Evolutionary conservation across 2,888 invertebrate genomes (phyloP).

Genomic region (Acrobasis suavella): DNA sequence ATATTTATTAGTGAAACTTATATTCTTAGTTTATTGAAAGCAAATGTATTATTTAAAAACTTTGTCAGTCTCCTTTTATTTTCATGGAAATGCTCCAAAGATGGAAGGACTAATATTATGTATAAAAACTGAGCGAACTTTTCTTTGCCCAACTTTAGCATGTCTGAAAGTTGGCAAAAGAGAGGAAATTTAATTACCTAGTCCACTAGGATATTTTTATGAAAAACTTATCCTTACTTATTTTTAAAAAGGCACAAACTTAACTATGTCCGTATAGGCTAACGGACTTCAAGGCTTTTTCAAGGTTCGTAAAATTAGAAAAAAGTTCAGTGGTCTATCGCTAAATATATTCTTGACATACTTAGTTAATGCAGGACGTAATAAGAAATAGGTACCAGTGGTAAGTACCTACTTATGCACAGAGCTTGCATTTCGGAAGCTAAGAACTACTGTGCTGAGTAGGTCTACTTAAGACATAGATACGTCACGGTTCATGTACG

Average conservation of each 20-base stretch:
- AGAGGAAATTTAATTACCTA: slow-evolving; percentile 38
- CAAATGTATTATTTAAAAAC: background rate
- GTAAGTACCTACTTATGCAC: no score
- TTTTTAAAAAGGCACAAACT: background rate
- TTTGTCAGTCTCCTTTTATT: background rate
- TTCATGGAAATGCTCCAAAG: slow-evolving; percentile 1
- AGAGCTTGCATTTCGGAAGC: no score
- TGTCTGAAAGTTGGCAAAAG: slow-evolving; percentile 38
- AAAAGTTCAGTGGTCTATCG: no score
- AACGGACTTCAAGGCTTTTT: no score
- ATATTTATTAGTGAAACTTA: background rate
- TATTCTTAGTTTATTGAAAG: background rate
- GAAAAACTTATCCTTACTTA: background rate
- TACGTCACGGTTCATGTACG: no score
- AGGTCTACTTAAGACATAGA: no score
- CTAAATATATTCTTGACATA: no score
- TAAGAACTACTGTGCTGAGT: no score
- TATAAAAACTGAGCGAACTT: slow-evolving; percentile 39
- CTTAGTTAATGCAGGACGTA: no score
- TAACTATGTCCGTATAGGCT: background rate
- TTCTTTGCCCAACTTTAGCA: slow-evolving; percentile 39
- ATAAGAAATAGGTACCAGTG: no score
- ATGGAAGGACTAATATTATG: slow-evolving; percentile 40
- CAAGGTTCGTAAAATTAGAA: no score
- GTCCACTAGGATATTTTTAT: slow-evolving; percentile 13